Base-by-base conservation (phyloP, 2,113 vertebrate genomes). In the Odontesthes bonariensis region DNA sequence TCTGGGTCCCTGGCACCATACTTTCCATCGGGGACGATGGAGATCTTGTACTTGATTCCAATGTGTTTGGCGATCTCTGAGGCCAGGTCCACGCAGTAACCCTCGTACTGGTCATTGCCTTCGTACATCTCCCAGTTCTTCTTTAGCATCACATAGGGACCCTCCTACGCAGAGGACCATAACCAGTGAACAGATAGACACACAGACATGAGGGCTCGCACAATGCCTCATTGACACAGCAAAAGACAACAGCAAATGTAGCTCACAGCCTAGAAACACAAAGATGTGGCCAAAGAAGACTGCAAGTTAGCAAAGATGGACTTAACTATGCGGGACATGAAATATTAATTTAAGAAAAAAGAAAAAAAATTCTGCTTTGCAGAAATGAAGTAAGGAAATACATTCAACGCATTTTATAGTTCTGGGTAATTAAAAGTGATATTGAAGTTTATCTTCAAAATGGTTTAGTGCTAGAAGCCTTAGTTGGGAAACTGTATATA, bases 61-160 rank as follows among this genome's bases (percentile, higher is more conserved):
- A 99, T 98, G 92, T 99, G 98, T 87, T 99, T 99, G 92, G 98
- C 96, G 91, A 99, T 99, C 95, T 99, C 98, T 73, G 96, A 97
- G 46, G 97, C 98, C 94, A 99, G 92, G 95, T 99, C 98, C 95
- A 99, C 98, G 92, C 98, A 99, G 94, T 99, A 99, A 76, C 98
- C 98, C 94, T 99, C 98, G 87, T 96, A 99, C 90, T 97, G 96
- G 94, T 99, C 98, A 93, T 99, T 99, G 83, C 98, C 98, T 91
- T 99, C 97, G 94, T 96, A 97, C 91, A 96, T 94, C 94, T 99
- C 97, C 89, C 96, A 97, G 94, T 99, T 99, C 96, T 99, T 99
- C 96, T 99, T 99, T 84, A 97, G 96, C 98, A 99, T 99, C 93
- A 99, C 97, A 91, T 99, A 99, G 81, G 98, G 98, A 84, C 97